Evolutionary conservation across 1,140 invertebrate species (phyloP), one percentile per base, ranked within the genome.

Genomic region (Bombyx mandarina): DNA sequence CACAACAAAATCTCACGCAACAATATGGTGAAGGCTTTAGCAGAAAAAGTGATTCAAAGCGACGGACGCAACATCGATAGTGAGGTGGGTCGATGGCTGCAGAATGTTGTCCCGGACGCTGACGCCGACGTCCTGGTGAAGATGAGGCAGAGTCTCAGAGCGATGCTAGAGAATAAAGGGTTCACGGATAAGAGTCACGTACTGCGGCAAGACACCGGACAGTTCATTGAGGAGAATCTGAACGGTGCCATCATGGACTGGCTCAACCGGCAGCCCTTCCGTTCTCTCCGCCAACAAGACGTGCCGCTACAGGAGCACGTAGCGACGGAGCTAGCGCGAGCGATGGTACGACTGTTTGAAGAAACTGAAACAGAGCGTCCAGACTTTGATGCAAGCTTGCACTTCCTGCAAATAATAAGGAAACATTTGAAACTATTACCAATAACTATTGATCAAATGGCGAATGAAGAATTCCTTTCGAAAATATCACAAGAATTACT

Each of bases 161-260:
- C 2, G 2, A 56, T 22, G 5, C 8, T 56, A 48, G 2, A 45
- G 42, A 49, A 5, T 42, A 56, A 56, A 49, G 54, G 54, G 4
- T 49, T 56, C 18, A 42, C 46, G 4, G 45, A 49, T 35, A 10
- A 56, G n/a, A 6, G 22, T 8, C 43, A 44, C 42, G 54, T 45
- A 56, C 48, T 26, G n/a, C 26, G 6, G 46, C 54, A 56, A 49
- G 46, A 56, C 48, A 47, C 54, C 22, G 7, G 12, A 43, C 12
- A 56, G n/a, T 56, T 58, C 47, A 52, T 52, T 12, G 51, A 53
- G 43, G 57, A 58, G 48, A 52, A 58, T 22, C 42, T 58, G 48
- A 22, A 43, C 12, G 51, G 49, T 44, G 57, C 43, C 4, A 43
- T 52, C 10, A 26, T 48, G 43, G 57, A 58, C 12, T 58, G 57